Percentiles rank a stretch among this genome's conserved stretches.
Conservation (phyloP, 1,140 invertebrate genomes). For the Dinoponera quadriceps region DNA sequence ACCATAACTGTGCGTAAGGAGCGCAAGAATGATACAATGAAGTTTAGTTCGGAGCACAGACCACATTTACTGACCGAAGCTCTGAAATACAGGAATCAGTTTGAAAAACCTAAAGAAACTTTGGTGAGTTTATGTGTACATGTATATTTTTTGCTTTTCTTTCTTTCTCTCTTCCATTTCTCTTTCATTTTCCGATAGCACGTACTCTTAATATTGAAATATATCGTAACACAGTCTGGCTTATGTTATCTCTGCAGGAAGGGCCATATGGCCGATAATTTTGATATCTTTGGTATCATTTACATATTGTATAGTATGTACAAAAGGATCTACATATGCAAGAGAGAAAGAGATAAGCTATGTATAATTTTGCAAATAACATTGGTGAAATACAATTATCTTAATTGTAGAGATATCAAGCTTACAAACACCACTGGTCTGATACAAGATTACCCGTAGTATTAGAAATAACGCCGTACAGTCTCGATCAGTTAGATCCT, state of each 20-base stretch:
- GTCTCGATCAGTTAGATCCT: slow-evolving; percentile 96
- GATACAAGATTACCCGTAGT: slow-evolving; percentile 94
- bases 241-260: slow-evolving; percentile 18
- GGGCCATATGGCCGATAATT: too few relatives aligned
- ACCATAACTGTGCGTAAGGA: slow-evolving; percentile 95
- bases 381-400: slow-evolving; percentile 44
- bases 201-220: not conserved
- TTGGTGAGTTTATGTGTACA: slow-evolving; percentile 86
- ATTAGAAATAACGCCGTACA: slow-evolving; percentile 95
- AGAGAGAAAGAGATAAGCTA: slow-evolving; percentile 8
- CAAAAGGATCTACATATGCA: too few relatives aligned
- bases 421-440: slow-evolving; percentile 98
- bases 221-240: not conserved
- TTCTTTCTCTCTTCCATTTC: not conserved
- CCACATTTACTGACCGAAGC: slow-evolving; percentile 96
- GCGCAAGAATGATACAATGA: slow-evolving; percentile 97
- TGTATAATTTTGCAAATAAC: slow-evolving; percentile 33
- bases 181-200: not conserved
- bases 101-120: slow-evolving; percentile 92
- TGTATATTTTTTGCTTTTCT: slow-evolving; percentile 9
- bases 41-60: slow-evolving; percentile 98
- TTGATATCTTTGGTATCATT: too few relatives aligned
- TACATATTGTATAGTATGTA: too few relatives aligned
- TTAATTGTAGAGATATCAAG: slow-evolving; percentile 92
- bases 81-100: slow-evolving; percentile 92